Evolutionary conservation across 2,888 invertebrate species (phyloP), one percentile per base, ranked within the genome.

Genomic region (Sphaeridia pumilis): DNA sequence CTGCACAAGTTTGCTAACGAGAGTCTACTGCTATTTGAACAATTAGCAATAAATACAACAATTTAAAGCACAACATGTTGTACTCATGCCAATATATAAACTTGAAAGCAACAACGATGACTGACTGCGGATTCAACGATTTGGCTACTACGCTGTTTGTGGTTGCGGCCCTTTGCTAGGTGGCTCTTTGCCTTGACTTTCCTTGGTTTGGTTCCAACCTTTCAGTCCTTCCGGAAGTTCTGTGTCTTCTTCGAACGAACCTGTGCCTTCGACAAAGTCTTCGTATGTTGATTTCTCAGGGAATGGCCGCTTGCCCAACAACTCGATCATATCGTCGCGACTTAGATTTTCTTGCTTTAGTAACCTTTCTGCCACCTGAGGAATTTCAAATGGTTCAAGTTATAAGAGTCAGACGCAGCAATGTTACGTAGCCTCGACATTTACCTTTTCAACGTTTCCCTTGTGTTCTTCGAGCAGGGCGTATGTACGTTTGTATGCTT

Each of bases 211-310:
- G 52, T 98, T 97, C 97, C 97, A 98, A 67, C 85, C 84, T 69
- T 90, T 84, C 25, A 98, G 76, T 50, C 97, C 97, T 73, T 92
- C 88, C 0, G 98, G 98, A 64, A 98, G 75, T 0, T 81, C 73
- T 0, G 94, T 94, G 67, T 98, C 89, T 72, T 99, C 98, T 60
- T 98, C 98, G 66, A 97, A 81, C 1, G 95, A 94, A 2, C 97
- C 97, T 0, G 93, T 94, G 1, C 93, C 94, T 72, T 93, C 95
- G 0, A 99, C 98, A 72, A 99, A 98, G 69, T 99, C 89, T 72
- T 99, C 98, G 68, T 99, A 99, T 10, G 97, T 97, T 14, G 95
- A 93, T 74, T 97, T 97, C 72, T 99, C 98, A 12, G 85, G 85
- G 79, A 98, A 99, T 0, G 98, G 98, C 63, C 98, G 75, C 25